Evolutionary conservation across 2,113 vertebrate genomes (phyloP).

Genomic region (Lasiurus borealis): DNA sequence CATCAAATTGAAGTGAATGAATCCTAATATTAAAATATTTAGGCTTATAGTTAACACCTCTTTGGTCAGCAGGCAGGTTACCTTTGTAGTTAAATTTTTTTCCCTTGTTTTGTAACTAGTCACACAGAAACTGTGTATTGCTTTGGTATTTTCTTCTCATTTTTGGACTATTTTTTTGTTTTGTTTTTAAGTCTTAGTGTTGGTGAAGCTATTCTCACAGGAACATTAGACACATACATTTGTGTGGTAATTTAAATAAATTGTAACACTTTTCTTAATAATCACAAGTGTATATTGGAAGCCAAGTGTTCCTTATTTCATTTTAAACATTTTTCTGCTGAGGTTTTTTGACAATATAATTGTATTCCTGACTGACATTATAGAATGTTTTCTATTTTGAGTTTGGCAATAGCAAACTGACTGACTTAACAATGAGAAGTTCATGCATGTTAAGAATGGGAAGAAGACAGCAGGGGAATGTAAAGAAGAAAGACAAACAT

Average conservation of each 20-base stretch:
- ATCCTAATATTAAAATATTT: conserved; percentile 6
- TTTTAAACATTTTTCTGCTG: neutral
- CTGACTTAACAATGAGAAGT: neutral
- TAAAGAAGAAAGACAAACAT: neutral
- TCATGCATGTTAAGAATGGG: neutral
- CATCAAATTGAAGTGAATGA: conserved; percentile 40
- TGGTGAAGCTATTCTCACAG: neutral
- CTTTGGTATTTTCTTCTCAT: neutral
- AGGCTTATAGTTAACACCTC: neutral
- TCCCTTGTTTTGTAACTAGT: neutral
- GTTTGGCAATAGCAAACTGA: neutral
- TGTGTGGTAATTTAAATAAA: neutral
- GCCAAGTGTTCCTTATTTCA: neutral
- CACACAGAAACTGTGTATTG: neutral
- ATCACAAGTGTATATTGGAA: neutral
- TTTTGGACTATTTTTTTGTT: neutral
- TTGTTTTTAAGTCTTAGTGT: neutral
- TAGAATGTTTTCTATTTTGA: neutral
- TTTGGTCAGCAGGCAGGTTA: neutral
- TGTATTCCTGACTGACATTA: neutral
- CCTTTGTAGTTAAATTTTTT: neutral
- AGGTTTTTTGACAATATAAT: neutral
- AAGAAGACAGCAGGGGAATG: neutral
- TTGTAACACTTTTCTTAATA: neutral
- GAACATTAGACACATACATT: neutral